phyloP scores from a whole-genome alignment of 2,113 vertebrate species.

The Climacteris rufus region DNA sequence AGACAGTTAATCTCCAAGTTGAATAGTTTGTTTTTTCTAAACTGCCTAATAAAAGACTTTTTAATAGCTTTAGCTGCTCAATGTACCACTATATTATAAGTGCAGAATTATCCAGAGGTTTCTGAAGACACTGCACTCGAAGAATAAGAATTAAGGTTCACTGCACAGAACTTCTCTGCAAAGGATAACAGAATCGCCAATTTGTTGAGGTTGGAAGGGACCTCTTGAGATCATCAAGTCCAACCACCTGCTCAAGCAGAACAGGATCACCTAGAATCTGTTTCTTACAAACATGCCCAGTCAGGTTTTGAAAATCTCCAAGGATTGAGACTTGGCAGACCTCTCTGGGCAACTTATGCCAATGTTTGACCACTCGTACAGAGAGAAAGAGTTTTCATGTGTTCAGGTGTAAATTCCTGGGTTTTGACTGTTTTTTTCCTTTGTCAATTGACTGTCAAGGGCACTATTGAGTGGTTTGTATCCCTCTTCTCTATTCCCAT shows the following conservation, averaged over 20 bases:
- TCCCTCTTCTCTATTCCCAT: neutral
- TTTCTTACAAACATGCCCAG: neutral
- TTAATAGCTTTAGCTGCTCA: neutral
- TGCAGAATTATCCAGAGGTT: neutral
- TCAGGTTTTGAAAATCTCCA: neutral
- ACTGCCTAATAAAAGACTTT: neutral
- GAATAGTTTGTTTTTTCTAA: neutral
- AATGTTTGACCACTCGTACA: neutral
- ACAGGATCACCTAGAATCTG: neutral
- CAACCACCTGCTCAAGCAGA: neutral
- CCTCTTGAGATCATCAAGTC: neutral
- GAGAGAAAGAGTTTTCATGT: neutral
- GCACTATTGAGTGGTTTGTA: neutral
- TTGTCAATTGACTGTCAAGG: rapidly evolving
- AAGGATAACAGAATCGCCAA: neutral
- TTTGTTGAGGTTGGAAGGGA: neutral
- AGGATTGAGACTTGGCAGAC: neutral
- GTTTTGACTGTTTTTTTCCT: neutral
- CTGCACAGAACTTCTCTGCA: neutral
- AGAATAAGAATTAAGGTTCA: neutral
- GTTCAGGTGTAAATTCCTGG: neutral
- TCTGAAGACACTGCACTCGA: neutral
- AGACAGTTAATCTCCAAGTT: neutral
- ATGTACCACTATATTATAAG: neutral
- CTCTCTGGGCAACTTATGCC: neutral